Evolutionary conservation across 2,797 vertebrate genomes (phyloP).

Genomic region (Hydrolagus colliei): DNA sequence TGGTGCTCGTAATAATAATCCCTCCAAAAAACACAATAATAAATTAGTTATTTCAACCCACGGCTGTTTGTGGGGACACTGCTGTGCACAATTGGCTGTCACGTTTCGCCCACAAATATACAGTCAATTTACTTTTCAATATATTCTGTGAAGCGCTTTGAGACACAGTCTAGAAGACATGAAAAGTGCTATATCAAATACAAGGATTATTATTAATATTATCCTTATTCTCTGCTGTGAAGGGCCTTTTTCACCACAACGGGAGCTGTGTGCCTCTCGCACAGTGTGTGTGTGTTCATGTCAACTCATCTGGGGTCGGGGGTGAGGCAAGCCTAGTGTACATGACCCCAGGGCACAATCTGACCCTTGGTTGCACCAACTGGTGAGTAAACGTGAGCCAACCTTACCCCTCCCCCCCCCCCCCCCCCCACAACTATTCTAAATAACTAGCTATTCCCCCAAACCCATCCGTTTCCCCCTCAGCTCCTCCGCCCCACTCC

Average conservation of each 20-base stretch:
- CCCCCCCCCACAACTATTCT: fast-evolving
- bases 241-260: conserved; percentile 70
- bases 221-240: fast-evolving
- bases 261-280: conserved; percentile 58
- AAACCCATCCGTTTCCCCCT: not conserved
- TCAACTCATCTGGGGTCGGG: conserved; percentile 38
- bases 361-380: conserved; percentile 64
- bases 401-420: not conserved
- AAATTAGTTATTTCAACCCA: no score
- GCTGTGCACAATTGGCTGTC: no score
- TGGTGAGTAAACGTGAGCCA: conserved; percentile 58
- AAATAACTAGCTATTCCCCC: no score
- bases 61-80: no score
- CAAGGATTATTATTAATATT: no score
- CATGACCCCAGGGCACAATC: conserved; percentile 58
- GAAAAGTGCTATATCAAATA: no score
- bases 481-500: not conserved
- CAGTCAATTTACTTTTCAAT: no score
- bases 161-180: no score
- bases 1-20: no score
- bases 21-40: no score
- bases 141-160: no score
- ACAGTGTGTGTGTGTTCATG: conserved; percentile 65
- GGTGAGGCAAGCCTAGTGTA: conserved; percentile 38
- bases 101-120: no score